These are phyloP conservation scores for Apamea epomidion DNA, from an alignment of 2,888 invertebrate genomes.

Conservation along the genomic window DNA sequence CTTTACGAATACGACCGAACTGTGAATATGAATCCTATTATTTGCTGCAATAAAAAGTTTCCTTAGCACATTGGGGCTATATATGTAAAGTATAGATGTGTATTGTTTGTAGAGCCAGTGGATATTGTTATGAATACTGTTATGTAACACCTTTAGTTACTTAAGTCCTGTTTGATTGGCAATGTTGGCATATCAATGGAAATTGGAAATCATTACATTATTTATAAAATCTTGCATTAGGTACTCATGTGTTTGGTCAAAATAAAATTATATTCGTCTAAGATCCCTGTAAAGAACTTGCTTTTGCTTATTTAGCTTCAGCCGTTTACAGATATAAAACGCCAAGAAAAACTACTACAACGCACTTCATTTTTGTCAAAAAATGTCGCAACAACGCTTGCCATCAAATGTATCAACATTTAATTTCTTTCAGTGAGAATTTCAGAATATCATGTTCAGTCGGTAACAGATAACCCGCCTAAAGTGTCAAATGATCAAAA, in stretches of 20 bases:
- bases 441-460: conserved; percentile 1
- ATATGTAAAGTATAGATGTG: not conserved
- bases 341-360: not conserved
- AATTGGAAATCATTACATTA: conserved; percentile 15
- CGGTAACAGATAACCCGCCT: conserved; percentile 16
- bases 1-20: conserved; percentile 75
- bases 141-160: not conserved
- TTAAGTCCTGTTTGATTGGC: conserved; percentile 7
- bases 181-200: conserved; percentile 15
- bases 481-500: conserved; percentile 39
- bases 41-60: conserved; percentile 84
- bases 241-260: not conserved
- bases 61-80: conserved; percentile 68
- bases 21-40: conserved; percentile 83
- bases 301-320: not conserved
- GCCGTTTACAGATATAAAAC: not conserved
- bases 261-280: not conserved
- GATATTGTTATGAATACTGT: conserved; percentile 32
- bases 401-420: not conserved
- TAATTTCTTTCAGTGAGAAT: not conserved
- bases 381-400: not conserved
- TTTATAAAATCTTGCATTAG: too few relatives aligned
- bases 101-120: conserved; percentile 4
- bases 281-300: not conserved
- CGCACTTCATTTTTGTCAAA: not conserved